Conservation (phyloP, 2,113 vertebrate species). For the Corythornis cristatus region DNA sequence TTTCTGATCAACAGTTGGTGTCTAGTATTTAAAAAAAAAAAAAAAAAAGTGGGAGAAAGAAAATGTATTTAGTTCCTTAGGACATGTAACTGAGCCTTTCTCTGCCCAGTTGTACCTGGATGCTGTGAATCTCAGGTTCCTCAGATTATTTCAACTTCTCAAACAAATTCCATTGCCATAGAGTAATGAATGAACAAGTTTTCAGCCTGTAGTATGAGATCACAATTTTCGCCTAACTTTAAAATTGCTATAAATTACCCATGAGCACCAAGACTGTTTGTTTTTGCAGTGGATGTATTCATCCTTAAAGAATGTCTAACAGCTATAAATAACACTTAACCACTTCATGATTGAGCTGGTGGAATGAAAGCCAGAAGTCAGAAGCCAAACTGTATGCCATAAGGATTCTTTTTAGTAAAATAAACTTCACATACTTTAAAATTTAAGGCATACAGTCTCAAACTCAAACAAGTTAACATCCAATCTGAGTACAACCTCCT, state of each 20-base stretch:
- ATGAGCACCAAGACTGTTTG: not conserved
- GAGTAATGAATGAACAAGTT: conserved; percentile 40
- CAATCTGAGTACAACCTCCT: fast-evolving
- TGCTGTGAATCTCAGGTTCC: not conserved
- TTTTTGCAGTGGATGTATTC: conserved; percentile 35
- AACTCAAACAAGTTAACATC: not conserved
- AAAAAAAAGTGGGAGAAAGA: not conserved
- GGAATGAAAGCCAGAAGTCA: conserved; percentile 13
- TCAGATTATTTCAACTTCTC: conserved; percentile 15
- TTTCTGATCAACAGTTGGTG: not conserved
- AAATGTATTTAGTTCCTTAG: not conserved
- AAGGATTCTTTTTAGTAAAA: conserved; percentile 12
- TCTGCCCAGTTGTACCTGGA: conserved; percentile 6
- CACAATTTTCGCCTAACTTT: conserved; percentile 47
- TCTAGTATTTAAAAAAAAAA: not conserved
- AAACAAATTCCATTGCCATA: conserved; percentile 34
- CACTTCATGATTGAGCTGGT: conserved; percentile 33
- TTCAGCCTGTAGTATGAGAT: conserved; percentile 47
- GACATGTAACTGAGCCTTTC: not conserved
- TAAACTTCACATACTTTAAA: not conserved
- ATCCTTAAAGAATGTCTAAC: conserved; percentile 61
- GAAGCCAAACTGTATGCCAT: not conserved
- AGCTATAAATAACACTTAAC: conserved; percentile 61
- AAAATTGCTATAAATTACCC: conserved; percentile 57
- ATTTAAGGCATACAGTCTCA: not conserved